A percentile compares a stretch with the other conserved stretches of the same genome.
Evolutionary conservation across 2,888 invertebrate species (phyloP).

Genomic region (Dioctria rufipes): DNA sequence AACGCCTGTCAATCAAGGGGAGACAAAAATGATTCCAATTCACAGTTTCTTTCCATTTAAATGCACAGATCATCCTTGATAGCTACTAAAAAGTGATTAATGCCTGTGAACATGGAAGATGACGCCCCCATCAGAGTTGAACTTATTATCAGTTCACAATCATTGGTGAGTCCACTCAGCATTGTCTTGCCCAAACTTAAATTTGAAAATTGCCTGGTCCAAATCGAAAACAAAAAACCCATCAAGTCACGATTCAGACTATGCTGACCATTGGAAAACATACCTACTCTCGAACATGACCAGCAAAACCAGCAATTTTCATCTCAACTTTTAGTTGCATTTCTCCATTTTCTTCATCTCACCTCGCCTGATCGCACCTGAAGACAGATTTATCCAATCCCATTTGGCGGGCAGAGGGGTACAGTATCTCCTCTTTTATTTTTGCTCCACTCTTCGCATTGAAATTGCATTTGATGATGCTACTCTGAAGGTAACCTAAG

Average conservation of each 20-base stretch:
- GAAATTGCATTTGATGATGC: conserved; percentile 21
- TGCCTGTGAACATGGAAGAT: conserved; percentile 1
- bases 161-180: background rate
- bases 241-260: conserved; percentile 47
- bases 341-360: conserved; percentile 42
- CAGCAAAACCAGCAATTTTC: conserved; percentile 46
- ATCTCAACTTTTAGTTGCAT: conserved; percentile 29
- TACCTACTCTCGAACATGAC: conserved; percentile 5
- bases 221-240: conserved; percentile 28
- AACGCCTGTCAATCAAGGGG: background rate
- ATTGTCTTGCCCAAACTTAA: conserved; percentile 6
- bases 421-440: background rate
- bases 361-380: conserved; percentile 18
- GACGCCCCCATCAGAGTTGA: conserved; percentile 22
- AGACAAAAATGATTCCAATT: background rate
- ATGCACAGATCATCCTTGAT: background rate
- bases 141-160: conserved; percentile 3
- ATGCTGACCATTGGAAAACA: conserved; percentile 29
- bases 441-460: conserved; percentile 9
- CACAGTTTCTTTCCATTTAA: background rate
- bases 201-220: conserved; percentile 46
- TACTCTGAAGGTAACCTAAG: conserved; percentile 12
- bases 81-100: conserved; percentile 2
- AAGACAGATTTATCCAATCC: conserved; percentile 4
- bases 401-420: background rate